These are phyloP conservation scores for Philonicus albiceps DNA, from an alignment of 2,888 invertebrate species.

Conservation along the genomic window DNA sequence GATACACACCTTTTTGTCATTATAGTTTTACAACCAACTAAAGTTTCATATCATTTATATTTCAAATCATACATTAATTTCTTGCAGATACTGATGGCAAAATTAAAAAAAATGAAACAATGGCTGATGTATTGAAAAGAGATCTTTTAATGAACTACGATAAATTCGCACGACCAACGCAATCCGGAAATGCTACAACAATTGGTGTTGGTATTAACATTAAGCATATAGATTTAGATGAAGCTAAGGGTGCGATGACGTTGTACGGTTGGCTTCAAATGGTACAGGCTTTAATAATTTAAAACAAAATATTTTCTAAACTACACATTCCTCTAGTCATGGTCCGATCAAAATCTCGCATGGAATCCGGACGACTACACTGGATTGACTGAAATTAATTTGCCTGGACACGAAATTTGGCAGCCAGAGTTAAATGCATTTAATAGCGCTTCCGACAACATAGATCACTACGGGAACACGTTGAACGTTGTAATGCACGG, in stretches of 20 bases:
- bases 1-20: too few species aligned
- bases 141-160: conserved; percentile 67
- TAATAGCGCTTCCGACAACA: conserved; percentile 72
- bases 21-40: neutral
- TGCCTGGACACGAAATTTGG: conserved; percentile 79
- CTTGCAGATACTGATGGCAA: neutral
- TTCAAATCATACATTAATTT: neutral
- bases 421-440: conserved; percentile 77
- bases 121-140: conserved; percentile 65
- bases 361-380: conserved; percentile 77
- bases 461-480: conserved; percentile 70
- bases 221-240: conserved; percentile 69
- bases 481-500: conserved; percentile 62
- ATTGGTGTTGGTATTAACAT: conserved; percentile 64
- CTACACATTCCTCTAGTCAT: conserved; percentile 66
- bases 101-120: conserved; percentile 7
- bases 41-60: neutral
- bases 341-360: conserved; percentile 76
- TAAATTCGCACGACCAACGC: conserved; percentile 57
- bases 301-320: neutral
- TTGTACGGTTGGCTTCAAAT: conserved; percentile 67
- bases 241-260: conserved; percentile 66
- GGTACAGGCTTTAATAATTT: conserved; percentile 60
- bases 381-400: conserved; percentile 68
- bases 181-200: conserved; percentile 54